Base-by-base conservation (phyloP, 2,888 invertebrate genomes). In the Drosophila greeni region DNA sequence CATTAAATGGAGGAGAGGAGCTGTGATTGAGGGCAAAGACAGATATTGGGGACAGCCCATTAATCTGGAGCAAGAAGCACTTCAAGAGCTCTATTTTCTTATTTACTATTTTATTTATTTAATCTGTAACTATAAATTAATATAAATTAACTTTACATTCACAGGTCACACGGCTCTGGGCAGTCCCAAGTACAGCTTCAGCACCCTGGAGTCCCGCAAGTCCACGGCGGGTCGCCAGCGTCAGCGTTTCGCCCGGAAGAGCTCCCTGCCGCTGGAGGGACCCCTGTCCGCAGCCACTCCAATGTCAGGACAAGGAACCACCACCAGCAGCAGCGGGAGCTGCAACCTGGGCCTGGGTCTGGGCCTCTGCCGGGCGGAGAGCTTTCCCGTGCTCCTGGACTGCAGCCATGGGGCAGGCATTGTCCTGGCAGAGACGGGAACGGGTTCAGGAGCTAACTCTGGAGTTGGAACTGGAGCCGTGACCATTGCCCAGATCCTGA, bases 131-230 rank as follows among this genome's bases (percentile, higher is more conserved):
- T 39, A 6, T 20, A 34, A 31, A 33, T 37, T 39, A 9, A 43
- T 42, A 9, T 23, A 14, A 9, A n/a, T 36, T 12, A 4, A 1
- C 23, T 23, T n/a, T n/a, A 37, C 2, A 20, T 40, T 14, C 5
- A 2, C 73, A 87, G 86, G 87, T 76, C 85, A 87, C 76, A 80
- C 84, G 18, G 74, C 86, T 18, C 76, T 89, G 64, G 87, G 87
- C 69, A 91, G 90, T 81, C 90, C 91, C 42, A 91, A 90, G 77
- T 89, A 90, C 69, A 91, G 90, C 75, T 91, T 90, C 86, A 91
- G 90, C 85, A 92, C 91, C 39, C 85, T 91, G 72, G 91, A 90
- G 77, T 91, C 90, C 37, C 88, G 91, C 69, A 89, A 90, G 72
- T 90, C 68, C 5, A 51, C 68, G 31, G 53, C 56, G 6, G 76